A percentile compares a stretch with the other conserved stretches of the same genome.
These are phyloP conservation scores for Syngnathus floridae DNA, from an alignment of 2,113 vertebrate genomes.

Conservation along the genomic window DNA sequence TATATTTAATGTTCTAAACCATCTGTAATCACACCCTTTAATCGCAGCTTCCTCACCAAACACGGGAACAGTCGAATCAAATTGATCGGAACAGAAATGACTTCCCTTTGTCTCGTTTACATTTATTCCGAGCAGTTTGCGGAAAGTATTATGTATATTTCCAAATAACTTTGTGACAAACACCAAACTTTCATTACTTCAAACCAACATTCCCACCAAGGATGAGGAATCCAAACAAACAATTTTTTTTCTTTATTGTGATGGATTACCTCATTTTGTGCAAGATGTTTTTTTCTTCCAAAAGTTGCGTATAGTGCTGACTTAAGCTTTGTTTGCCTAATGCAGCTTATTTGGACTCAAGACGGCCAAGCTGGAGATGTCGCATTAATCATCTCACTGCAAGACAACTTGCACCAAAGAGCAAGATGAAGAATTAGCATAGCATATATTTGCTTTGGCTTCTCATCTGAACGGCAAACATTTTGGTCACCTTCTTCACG, in stretches of 20 bases:
- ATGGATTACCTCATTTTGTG: slow-evolving; percentile 21
- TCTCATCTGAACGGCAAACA: background rate
- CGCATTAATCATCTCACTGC: background rate
- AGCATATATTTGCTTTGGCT: background rate
- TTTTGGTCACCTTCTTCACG: background rate
- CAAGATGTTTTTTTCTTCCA: background rate
- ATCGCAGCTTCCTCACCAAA: background rate
- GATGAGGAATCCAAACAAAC: slow-evolving; percentile 24
- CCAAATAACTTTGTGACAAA: slow-evolving; percentile 15
- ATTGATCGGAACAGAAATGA: background rate
- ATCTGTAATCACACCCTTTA: background rate
- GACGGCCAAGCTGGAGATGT: background rate
- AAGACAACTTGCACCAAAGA: background rate
- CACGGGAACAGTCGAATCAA: background rate
- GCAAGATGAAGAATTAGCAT: background rate
- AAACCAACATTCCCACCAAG: background rate
- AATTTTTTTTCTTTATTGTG: slow-evolving; percentile 8
- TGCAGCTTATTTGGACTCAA: background rate
- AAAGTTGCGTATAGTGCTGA: background rate
- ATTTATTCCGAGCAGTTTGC: slow-evolving; percentile 15
- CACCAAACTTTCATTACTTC: background rate
- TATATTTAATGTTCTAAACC: background rate
- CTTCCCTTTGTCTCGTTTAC: slow-evolving; percentile 14
- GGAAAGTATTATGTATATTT: slow-evolving; percentile 22
- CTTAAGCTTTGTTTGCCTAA: slow-evolving; percentile 2